These are phyloP conservation scores for Leptinotarsa lineolata DNA, from an alignment of 1,140 invertebrate species.

Conservation along the genomic window DNA sequence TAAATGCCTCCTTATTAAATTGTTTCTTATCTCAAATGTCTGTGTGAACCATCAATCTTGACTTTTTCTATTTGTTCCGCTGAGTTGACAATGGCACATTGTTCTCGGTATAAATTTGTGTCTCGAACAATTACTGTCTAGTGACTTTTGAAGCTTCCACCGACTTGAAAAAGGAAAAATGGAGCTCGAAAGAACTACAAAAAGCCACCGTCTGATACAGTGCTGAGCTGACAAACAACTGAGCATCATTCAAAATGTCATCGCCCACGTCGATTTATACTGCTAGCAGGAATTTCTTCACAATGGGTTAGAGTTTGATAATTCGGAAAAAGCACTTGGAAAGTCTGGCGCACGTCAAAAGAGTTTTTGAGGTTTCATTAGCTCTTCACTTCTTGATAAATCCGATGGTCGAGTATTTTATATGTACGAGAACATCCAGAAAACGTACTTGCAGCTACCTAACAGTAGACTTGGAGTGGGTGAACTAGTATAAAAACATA, in stretches of 20 bases:
- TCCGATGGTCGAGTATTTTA: too few species aligned
- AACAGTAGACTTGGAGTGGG: too few species aligned
- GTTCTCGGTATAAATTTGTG: conserved; percentile 3
- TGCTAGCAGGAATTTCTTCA: not conserved
- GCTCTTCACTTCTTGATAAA: too few species aligned
- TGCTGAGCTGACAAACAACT: conserved; percentile 1
- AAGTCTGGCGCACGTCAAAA: not conserved
- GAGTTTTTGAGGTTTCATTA: not conserved
- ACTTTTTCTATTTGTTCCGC: not conserved
- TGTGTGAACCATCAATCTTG: conserved; percentile 2
- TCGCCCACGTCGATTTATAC: not conserved
- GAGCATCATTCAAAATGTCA: conserved; percentile 5
- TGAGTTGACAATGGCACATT: not conserved
- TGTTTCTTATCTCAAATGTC: not conserved
- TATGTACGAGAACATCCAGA: too few species aligned
- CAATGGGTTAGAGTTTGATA: not conserved
- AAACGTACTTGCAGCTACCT: too few species aligned
- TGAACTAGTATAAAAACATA: too few species aligned
- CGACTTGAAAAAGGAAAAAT: conserved; percentile 1
- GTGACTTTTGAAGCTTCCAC: conserved; percentile 5
- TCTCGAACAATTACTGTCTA: conserved; percentile 1
- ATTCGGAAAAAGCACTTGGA: not conserved
- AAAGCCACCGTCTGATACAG: not conserved
- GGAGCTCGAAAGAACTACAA: not conserved
- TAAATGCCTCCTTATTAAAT: not conserved